Base-by-base conservation (phyloP, 1,140 invertebrate genomes). In the Trichoplusia ni region DNA sequence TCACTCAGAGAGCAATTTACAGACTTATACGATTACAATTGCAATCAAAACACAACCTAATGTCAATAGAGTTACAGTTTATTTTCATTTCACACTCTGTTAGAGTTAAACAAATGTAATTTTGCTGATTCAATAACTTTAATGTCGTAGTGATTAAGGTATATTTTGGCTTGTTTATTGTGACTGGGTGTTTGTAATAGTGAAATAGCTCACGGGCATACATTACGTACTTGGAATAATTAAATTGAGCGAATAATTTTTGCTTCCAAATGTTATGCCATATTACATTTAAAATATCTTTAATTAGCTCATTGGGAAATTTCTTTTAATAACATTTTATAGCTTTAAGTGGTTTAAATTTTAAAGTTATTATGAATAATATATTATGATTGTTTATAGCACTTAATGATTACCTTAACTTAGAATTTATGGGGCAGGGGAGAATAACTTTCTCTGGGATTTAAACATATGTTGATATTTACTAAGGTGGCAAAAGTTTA, bases 201-300 rank as follows among this genome's bases (percentile, higher is more conserved):
- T 9, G 13, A 16, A 9, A 47, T 29, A 8, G 13, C 13, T 29
- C n/a, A 7, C 2, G 0, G 19, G 44, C 6, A 14, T 27, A 14
- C 23, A 27, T 37, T 37, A 23, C 31, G 2, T 53, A 23, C 16
- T 16, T 54, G 51, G n/a, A 25, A 21, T 13, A 47, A 18, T 47
- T 54, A 25, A 54, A 54, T 38, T 38, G 38, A 27, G 51, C 9
- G n/a, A 23, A 53, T 37, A 53, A 37, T 37, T 53, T 53, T 37
- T 53, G 49, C 9, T 9, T n/a, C 18, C 4, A 9, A 37, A 21
- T 37, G 7, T 5, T 23, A n/a, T 37, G 19, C 35, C 2, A 18
- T 11, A n/a, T n/a, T n/a, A n/a, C n/a, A n/a, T n/a, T n/a, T n/a
- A n/a, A n/a, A n/a, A n/a, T n/a, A n/a, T n/a, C n/a, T n/a, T n/a